Evolutionary conservation across 2,797 vertebrate species (phyloP).

Genomic region (Pantherophis vulpinus): DNA sequence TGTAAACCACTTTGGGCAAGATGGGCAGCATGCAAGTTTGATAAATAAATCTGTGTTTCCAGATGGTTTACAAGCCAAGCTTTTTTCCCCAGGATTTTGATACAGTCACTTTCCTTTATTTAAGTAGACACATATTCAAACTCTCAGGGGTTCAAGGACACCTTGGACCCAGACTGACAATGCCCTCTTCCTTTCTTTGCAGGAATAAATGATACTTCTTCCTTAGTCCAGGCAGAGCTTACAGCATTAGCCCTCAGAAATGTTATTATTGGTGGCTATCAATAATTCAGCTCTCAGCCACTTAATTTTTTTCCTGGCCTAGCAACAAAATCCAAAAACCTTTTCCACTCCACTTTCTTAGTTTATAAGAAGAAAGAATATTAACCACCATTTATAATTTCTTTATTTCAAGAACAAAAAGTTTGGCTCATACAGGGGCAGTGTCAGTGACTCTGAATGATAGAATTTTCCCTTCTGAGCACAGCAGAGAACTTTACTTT

Average conservation of each 20-base stretch:
- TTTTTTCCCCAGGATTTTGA: not conserved
- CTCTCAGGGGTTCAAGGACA: not conserved
- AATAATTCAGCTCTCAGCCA: not conserved
- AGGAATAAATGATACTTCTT: not conserved
- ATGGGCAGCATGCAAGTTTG: not conserved
- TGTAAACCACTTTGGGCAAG: not conserved
- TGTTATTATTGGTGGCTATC: not conserved
- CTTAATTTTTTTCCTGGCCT: not conserved
- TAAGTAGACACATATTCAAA: not conserved
- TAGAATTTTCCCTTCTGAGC: not conserved
- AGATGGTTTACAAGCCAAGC: not conserved
- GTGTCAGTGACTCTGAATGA: not conserved
- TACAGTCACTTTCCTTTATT: not conserved
- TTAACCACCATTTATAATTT: not conserved
- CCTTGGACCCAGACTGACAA: not conserved
- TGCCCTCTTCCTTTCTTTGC: not conserved
- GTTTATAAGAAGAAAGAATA: not conserved
- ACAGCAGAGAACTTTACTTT: not conserved
- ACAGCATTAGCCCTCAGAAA: not conserved
- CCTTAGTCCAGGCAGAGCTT: not conserved
- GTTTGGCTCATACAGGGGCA: not conserved
- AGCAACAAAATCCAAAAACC: not conserved
- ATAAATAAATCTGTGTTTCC: not conserved
- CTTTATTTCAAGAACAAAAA: not conserved
- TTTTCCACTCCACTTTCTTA: not conserved